Conservation (phyloP, 1,140 invertebrate species). For the Popillia japonica region DNA sequence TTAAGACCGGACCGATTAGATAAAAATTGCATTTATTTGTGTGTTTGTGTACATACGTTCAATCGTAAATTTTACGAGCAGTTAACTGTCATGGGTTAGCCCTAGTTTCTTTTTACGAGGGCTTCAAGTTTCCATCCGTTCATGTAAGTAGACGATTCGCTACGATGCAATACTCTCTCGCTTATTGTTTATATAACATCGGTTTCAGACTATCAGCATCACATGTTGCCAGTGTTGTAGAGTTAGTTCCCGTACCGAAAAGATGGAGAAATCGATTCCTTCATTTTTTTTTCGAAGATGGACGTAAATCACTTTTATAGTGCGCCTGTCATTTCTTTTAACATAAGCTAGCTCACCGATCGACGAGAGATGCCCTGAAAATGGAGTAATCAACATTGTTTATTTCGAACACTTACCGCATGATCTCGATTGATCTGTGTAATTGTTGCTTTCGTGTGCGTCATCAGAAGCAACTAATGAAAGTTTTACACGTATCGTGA, state of each 20-base stretch:
- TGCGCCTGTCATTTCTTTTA: constrained; percentile 6
- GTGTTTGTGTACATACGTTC: constrained; percentile 38
- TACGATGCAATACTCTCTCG: constrained; percentile 10
- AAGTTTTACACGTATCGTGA: too few species aligned
- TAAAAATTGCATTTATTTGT: constrained; percentile 41
- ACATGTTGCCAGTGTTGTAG: background rate
- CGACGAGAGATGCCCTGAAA: background rate
- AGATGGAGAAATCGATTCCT: background rate
- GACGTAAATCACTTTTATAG: constrained; percentile 11
- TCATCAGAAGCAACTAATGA: background rate
- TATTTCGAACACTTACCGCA: background rate
- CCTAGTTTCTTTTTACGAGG: constrained; percentile 39
- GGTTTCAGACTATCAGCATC: constrained; percentile 9
- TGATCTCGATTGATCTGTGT: background rate
- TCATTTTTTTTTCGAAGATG: background rate
- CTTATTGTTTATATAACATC: constrained; percentile 13
- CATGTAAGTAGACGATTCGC: background rate
- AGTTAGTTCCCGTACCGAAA: background rate
- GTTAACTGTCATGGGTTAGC: constrained; percentile 46
- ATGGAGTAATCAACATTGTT: constrained; percentile 11
- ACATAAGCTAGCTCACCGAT: background rate
- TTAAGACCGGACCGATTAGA: constrained; percentile 36
- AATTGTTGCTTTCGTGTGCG: background rate
- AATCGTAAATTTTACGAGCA: constrained; percentile 46
- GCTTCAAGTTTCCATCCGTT: constrained; percentile 8